Evolutionary conservation across 2,888 invertebrate species (phyloP).

Genomic region (Graphium colonna): DNA sequence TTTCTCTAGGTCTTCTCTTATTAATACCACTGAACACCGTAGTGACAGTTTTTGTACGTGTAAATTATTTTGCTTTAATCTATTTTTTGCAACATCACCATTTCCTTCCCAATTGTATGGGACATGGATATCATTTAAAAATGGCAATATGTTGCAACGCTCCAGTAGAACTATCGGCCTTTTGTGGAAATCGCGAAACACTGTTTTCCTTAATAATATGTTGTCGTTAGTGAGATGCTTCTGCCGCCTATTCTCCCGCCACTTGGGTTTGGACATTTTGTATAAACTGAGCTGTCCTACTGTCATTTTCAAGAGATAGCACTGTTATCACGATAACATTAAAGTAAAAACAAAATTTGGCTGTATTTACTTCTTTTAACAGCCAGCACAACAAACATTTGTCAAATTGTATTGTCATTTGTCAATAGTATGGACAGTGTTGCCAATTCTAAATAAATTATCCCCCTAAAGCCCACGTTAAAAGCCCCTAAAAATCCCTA

Average conservation of each 20-base stretch:
- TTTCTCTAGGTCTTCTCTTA: conserved; percentile 43
- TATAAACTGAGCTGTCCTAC: conserved; percentile 21
- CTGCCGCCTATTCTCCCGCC: not conserved
- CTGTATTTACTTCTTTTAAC: too few relatives aligned
- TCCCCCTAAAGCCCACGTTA: too few relatives aligned
- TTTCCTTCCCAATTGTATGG: conserved; percentile 11
- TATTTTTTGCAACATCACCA: not conserved
- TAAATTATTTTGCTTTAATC: conserved; percentile 1
- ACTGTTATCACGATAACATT: conserved; percentile 37
- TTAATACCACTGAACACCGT: conserved; percentile 45
- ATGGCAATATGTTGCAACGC: conserved; percentile 51
- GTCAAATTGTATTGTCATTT: too few relatives aligned
- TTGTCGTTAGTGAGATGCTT: conserved; percentile 22
- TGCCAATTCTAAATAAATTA: too few relatives aligned
- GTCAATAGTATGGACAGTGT: too few relatives aligned
- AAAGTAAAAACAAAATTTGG: too few relatives aligned
- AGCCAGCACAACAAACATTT: too few relatives aligned
- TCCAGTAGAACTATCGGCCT: conserved; percentile 44
- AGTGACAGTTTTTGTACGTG: conserved; percentile 31
- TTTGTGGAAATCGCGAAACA: conserved; percentile 52
- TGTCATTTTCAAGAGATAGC: conserved; percentile 47
- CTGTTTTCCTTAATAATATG: conserved; percentile 36
- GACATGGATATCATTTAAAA: conserved; percentile 30
- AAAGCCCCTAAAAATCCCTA: too few relatives aligned
- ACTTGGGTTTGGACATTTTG: conserved; percentile 3